Percentiles rank a stretch among this genome's conserved stretches.
phyloP scores from a whole-genome alignment of 2,888 invertebrate species.

The Caenorhabditis sp. region DNA sequence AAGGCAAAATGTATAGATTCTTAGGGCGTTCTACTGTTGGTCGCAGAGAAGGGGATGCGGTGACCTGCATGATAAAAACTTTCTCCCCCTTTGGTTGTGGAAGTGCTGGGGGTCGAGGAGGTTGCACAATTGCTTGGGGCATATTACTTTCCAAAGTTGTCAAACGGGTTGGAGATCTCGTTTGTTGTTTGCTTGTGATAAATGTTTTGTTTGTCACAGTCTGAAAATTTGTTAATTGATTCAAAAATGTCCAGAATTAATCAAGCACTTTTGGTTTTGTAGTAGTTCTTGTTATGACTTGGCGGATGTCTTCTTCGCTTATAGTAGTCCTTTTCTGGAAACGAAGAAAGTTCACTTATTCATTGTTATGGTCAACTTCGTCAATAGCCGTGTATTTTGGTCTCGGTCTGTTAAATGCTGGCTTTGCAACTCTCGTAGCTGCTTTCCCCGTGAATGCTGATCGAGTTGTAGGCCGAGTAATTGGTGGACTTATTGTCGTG shows the following conservation, averaged over 20 bases:
- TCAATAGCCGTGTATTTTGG: constrained; percentile 55
- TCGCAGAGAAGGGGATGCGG: constrained; percentile 58
- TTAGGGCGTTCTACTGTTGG: constrained; percentile 8
- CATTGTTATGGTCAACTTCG: constrained; percentile 13
- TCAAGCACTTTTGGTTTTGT: constrained; percentile 20
- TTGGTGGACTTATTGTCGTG: constrained; percentile 22
- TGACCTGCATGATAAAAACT: constrained; percentile 69
- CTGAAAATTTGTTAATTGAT: not conserved
- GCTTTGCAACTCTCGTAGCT: constrained; percentile 36
- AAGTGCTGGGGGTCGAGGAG: constrained; percentile 41
- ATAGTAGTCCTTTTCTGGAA: constrained; percentile 30
- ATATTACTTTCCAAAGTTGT: constrained; percentile 24
- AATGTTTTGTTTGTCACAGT: not conserved
- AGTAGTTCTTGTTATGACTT: constrained; percentile 4
- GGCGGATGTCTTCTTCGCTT: not conserved
- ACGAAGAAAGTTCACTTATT: not conserved
- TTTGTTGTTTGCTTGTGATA: constrained; percentile 17
- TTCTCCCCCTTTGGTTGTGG: constrained; percentile 61
- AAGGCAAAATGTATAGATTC: constrained; percentile 11
- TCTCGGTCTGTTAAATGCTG: constrained; percentile 65
- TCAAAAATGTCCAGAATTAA: not conserved
- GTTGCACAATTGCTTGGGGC: constrained; percentile 60
- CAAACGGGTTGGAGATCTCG: constrained; percentile 18
- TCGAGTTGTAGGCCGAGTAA: constrained; percentile 14
- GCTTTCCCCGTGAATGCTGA: constrained; percentile 5